Evolutionary conservation across 2,888 invertebrate species (phyloP).

Genomic region (Torymus tubicola): DNA sequence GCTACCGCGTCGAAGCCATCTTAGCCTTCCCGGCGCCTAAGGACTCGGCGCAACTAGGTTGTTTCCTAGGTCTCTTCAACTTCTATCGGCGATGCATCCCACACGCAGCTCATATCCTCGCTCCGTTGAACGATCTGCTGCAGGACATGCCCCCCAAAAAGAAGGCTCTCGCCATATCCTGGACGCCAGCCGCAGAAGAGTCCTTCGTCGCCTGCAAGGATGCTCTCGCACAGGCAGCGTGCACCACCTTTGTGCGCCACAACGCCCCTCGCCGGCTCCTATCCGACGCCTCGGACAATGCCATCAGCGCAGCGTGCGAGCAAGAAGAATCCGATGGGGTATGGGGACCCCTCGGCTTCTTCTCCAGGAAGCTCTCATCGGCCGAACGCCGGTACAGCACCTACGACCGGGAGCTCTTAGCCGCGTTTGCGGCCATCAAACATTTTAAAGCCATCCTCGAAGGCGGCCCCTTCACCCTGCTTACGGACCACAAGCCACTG

Average conservation of each 20-base stretch:
- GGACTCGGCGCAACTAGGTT: conserved; percentile 21
- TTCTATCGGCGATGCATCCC: neutral
- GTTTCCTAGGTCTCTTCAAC: conserved; percentile 25
- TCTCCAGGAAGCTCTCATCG: neutral
- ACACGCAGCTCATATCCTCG: neutral
- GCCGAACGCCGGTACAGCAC: neutral
- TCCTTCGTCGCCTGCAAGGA: neutral
- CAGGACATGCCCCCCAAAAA: neutral
- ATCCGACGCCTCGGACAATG: conserved; percentile 16
- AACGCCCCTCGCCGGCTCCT: neutral
- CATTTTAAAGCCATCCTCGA: too few relatives aligned
- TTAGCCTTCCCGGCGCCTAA: neutral
- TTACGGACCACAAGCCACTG: neutral
- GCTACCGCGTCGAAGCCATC: conserved; percentile 17
- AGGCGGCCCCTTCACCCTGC: too few relatives aligned
- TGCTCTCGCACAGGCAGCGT: too few relatives aligned
- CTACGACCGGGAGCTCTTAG: neutral
- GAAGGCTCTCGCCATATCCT: neutral
- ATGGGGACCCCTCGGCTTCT: conserved; percentile 1
- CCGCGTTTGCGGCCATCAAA: too few relatives aligned
- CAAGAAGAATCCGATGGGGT: neutral
- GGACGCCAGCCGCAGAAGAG: neutral
- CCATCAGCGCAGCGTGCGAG: neutral
- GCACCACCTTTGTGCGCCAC: neutral
- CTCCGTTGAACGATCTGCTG: neutral